Conservation (phyloP, 2,888 invertebrate genomes). For the Trissoscelio sp. region DNA sequence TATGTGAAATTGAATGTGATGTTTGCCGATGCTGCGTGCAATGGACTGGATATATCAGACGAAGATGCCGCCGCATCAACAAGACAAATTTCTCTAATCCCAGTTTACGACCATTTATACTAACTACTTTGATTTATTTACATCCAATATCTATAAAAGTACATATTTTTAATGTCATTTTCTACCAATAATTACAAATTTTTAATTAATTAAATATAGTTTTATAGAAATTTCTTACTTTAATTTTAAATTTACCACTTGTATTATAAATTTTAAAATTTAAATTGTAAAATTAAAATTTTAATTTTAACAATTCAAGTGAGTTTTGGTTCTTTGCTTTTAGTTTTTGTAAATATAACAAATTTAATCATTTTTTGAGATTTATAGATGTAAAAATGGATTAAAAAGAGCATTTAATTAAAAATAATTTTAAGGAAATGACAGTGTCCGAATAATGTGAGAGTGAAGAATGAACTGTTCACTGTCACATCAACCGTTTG, state of each 20-base stretch:
- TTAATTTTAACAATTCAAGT: too few relatives aligned
- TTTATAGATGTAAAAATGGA: too few relatives aligned
- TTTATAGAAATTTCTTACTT: too few relatives aligned
- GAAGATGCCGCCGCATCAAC: conserved; percentile 17
- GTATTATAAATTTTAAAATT: too few relatives aligned
- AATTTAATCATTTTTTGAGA: not conserved
- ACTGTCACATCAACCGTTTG: conserved; percentile 37
- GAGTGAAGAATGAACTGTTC: conserved; percentile 37
- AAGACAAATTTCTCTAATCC: conserved; percentile 40
- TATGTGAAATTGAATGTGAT: conserved; percentile 61
- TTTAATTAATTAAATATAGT: too few relatives aligned
- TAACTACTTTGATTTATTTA: not conserved
- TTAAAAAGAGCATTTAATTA: not conserved
- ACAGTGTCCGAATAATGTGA: conserved; percentile 14
- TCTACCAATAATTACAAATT: too few relatives aligned
- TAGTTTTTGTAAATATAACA: too few relatives aligned
- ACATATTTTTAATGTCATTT: too few relatives aligned
- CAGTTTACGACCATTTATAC: not conserved
- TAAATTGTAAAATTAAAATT: too few relatives aligned
- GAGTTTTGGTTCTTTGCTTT: too few relatives aligned
- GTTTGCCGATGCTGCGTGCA: conserved; percentile 53
- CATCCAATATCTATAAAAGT: too few relatives aligned
- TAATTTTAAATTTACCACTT: too few relatives aligned
- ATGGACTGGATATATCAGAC: conserved; percentile 62
- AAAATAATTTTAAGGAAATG: not conserved